phyloP scores from a whole-genome alignment of 2,888 invertebrate genomes.

The Ariolimax columbianus region DNA sequence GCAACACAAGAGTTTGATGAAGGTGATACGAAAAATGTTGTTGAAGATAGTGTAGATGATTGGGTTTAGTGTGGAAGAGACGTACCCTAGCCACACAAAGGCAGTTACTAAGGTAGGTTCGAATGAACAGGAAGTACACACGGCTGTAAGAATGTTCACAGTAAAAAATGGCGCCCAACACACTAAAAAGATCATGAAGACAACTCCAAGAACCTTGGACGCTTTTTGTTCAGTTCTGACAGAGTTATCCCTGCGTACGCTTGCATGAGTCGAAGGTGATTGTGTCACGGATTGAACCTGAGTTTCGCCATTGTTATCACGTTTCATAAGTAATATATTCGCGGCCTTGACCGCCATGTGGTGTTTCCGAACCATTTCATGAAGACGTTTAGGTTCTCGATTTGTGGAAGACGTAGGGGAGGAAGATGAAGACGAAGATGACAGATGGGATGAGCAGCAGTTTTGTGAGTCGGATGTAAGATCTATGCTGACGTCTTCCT shows the following conservation, averaged over 20 bases:
- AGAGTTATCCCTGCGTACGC: conserved; percentile 56
- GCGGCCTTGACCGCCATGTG: conserved; percentile 74
- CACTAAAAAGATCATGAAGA: conserved; percentile 77
- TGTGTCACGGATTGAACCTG: conserved; percentile 31
- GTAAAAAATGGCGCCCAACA: conserved; percentile 79
- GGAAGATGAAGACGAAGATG: conserved; percentile 45
- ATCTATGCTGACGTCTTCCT: conserved; percentile 9
- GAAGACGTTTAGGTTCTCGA: conserved; percentile 57
- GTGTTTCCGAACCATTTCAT: conserved; percentile 71
- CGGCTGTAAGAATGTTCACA: conserved; percentile 76
- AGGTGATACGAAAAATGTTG: conserved; percentile 76
- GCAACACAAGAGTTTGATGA: conserved; percentile 74
- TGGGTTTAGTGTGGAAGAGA: conserved; percentile 77
- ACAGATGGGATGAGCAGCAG: conserved; percentile 28
- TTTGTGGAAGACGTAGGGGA: conserved; percentile 53
- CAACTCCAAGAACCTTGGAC: conserved; percentile 86
- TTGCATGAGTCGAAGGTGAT: conserved; percentile 27
- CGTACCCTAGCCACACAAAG: conserved; percentile 78
- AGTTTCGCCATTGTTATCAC: conserved; percentile 54
- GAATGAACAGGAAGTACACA: conserved; percentile 87
- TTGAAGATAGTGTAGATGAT: conserved; percentile 79
- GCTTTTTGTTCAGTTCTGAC: conserved; percentile 95
- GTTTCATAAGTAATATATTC: conserved; percentile 68
- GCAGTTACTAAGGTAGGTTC: conserved; percentile 78
- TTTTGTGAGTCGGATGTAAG: conserved; percentile 43